Evolutionary conservation across 23 tunicate species (phyloP), one percentile per base, ranked within the genome.

Genomic region (Diplosoma virens): DNA sequence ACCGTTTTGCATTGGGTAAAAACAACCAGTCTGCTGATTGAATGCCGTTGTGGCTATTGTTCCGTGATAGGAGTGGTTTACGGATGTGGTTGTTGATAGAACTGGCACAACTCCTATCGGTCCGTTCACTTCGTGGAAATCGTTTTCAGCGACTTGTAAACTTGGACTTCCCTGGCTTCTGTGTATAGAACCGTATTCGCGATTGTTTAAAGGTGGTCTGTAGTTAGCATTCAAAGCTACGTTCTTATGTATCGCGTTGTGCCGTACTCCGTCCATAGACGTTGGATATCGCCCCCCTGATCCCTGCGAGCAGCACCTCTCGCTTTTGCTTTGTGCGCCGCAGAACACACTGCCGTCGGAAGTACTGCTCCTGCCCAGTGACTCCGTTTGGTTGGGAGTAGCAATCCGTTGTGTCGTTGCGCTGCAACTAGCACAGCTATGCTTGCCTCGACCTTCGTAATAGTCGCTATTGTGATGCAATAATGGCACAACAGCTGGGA

Each of bases 271-370:
- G 22, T 80, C 84, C 1, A 48, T 56, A 1, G 28, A 20, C 0
- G 31, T 61, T 14, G 52, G 25, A 16, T 71, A 63, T n/a, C 59
- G 46, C 1, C 63, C 47, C 4, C 30, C 30, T 41, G 73, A 79
- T 5, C 66, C 52, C 0, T 71, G 56, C 21, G 93, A 66, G 41
- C 58, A 78, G 18, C 81, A 79, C 16, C 84, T 68, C n/a, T 89
- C 84, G 1, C 30, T 52, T 20, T 75, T 25, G 36, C 54, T 54
- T 30, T 65, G 81, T 34, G 30, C 47, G 26, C 68, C 25, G 0
- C 84, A 87, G 72, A 71, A 58, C 37, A 47, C 35, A 52, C 96
- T 82, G 29, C 88, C 77, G 37, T 88, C 82, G 1, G 96, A 89
- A 28, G 35, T 59, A 59, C 95, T 87, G 75, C 83, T 82, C 41